These are phyloP conservation scores for Gymnoscopelus braueri DNA, from an alignment of 2,797 vertebrate genomes.

Conservation along the genomic window DNA sequence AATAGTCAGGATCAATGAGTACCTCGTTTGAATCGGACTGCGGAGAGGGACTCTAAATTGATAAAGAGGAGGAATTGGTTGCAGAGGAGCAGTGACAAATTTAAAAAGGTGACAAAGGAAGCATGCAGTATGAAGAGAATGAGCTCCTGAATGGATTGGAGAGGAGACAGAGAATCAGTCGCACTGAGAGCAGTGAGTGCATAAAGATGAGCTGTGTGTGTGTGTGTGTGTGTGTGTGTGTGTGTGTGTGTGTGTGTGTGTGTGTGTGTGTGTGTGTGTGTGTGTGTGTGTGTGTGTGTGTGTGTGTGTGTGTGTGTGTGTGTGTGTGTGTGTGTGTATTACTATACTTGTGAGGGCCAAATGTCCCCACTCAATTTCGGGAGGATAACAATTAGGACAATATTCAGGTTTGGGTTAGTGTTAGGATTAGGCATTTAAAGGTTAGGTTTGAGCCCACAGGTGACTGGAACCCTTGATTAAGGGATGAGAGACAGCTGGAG, in stretches of 20 bases:
- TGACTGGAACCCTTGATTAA: too few relatives aligned
- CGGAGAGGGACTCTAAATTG: constrained; percentile 2
- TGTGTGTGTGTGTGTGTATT: too few relatives aligned
- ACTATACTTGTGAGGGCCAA: too few relatives aligned
- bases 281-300: constrained; percentile 10
- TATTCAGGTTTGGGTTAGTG: too few relatives aligned
- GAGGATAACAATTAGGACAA: too few relatives aligned
- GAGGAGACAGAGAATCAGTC: neutral
- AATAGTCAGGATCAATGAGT: constrained; percentile 43
- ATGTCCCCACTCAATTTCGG: too few relatives aligned
- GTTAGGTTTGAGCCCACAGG: too few relatives aligned
- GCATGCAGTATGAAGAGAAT: neutral
- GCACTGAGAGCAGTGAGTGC: constrained; percentile 11
- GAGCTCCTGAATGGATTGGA: neutral
- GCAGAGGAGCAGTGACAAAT: neutral
- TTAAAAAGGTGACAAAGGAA: neutral
- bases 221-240: neutral
- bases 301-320: constrained; percentile 13
- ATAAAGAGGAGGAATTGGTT: neutral
- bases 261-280: constrained; percentile 9
- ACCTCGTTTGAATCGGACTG: constrained; percentile 36
- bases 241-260: neutral
- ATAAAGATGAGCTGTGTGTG: constrained; percentile 9
- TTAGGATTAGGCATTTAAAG: neutral
- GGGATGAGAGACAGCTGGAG: too few relatives aligned